Conservation (phyloP, 2,888 invertebrate genomes). For the Drosophila pegasa region DNA sequence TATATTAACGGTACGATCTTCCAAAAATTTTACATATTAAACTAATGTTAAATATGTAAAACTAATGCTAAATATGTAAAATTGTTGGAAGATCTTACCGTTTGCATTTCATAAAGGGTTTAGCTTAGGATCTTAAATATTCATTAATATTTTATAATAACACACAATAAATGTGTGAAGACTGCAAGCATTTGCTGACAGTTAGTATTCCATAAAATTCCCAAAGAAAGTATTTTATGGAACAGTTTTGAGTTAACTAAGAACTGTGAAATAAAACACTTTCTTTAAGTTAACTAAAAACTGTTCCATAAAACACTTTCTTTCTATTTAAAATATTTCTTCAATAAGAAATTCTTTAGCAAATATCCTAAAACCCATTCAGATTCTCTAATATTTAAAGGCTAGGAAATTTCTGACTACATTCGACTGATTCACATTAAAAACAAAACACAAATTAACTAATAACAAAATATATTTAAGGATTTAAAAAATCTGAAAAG, state of each 20-base stretch:
- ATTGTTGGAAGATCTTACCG: not conserved
- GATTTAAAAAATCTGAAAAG: not conserved
- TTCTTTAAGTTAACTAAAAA: not conserved
- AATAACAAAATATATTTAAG: not conserved
- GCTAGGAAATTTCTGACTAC: not conserved
- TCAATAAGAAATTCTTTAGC: not conserved
- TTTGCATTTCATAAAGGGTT: not conserved
- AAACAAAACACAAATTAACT: not conserved
- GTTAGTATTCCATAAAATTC: not conserved
- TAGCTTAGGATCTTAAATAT: not conserved
- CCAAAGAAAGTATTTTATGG: not conserved
- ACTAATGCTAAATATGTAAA: too few species aligned
- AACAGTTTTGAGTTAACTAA: not conserved
- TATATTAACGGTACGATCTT: too few species aligned
- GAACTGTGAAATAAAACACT: too few species aligned
- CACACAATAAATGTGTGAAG: not conserved
- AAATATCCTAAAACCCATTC: not conserved
- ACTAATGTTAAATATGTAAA: too few species aligned
- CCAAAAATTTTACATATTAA: too few species aligned
- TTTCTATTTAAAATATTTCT: not conserved
- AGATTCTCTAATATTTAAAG: not conserved
- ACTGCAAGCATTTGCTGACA: not conserved
- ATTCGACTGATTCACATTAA: slow-evolving; percentile 3
- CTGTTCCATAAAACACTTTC: not conserved
- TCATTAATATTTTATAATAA: not conserved